Conservation (phyloP, 2,113 vertebrate species). For the Pangasianodon hypophthalmus region DNA sequence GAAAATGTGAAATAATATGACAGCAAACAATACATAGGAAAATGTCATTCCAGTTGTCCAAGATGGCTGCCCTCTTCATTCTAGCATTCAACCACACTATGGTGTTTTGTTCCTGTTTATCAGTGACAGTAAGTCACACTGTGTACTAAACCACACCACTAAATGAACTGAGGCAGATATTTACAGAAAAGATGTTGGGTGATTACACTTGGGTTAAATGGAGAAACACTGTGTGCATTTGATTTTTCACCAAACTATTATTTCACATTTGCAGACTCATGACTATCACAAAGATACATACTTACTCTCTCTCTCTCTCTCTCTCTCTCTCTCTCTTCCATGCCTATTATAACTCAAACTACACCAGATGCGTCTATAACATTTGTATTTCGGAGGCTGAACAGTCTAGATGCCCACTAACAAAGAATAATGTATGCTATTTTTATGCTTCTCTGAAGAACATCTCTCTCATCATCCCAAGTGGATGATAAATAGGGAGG, state of each 20-base stretch:
- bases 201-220: background rate
- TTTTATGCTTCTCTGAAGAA: constrained; percentile 47
- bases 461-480: constrained; percentile 31
- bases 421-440: constrained; percentile 56
- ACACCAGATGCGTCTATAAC: constrained; percentile 38
- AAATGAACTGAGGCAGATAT: background rate
- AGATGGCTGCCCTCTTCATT: background rate
- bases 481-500: constrained; percentile 23
- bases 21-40: background rate
- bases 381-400: constrained; percentile 35
- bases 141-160: background rate
- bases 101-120: background rate
- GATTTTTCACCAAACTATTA: background rate
- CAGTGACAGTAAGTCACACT: background rate
- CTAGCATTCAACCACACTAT: background rate
- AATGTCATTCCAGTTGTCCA: background rate
- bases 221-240: background rate
- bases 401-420: constrained; percentile 53
- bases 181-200: background rate
- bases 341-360: constrained; percentile 15
- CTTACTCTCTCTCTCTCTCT: background rate
- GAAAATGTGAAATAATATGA: background rate
- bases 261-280: background rate
- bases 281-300: background rate
- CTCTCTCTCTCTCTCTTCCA: constrained; percentile 4